Evolutionary conservation across 1,140 invertebrate genomes (phyloP).

Genomic region (Drosophila aff.): DNA sequence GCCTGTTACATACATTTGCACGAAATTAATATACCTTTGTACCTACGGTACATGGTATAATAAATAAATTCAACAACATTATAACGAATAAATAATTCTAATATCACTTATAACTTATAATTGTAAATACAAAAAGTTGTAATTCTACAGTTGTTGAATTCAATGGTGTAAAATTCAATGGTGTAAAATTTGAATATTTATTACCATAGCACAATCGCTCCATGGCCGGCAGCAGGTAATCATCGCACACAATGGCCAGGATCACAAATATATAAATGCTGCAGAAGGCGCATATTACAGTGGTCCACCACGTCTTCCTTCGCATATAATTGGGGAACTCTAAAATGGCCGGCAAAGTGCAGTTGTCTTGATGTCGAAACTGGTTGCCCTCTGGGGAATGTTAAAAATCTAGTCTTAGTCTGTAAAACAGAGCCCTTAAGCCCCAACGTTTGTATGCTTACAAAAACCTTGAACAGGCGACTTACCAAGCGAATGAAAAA

Average conservation of each 20-base stretch:
- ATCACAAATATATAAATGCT: conserved; percentile 92
- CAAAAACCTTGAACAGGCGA: neutral
- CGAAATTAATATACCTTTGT: too few relatives aligned
- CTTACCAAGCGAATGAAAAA: neutral
- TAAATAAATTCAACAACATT: neutral
- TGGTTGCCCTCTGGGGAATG: neutral
- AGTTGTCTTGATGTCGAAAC: conserved; percentile 84
- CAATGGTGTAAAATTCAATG: neutral
- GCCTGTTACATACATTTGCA: too few relatives aligned
- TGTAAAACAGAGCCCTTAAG: neutral
- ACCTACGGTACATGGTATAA: too few relatives aligned
- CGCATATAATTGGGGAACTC: conserved; percentile 92
- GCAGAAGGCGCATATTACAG: conserved; percentile 89
- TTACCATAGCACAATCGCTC: conserved; percentile 93
- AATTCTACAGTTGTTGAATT: neutral
- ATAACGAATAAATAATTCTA: neutral
- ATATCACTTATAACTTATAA: neutral
- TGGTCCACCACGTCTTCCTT: conserved; percentile 87
- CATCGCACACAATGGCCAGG: conserved; percentile 93
- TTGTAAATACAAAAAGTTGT: too few relatives aligned
- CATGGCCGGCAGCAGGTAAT: conserved; percentile 94
- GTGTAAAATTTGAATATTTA: conserved; percentile 36
- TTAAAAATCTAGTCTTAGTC: neutral
- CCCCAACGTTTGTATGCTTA: neutral
- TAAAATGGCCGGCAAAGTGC: conserved; percentile 89